These are phyloP conservation scores for Mus spicilegus DNA, from an alignment of 2,113 vertebrate genomes.

Conservation along the genomic window DNA sequence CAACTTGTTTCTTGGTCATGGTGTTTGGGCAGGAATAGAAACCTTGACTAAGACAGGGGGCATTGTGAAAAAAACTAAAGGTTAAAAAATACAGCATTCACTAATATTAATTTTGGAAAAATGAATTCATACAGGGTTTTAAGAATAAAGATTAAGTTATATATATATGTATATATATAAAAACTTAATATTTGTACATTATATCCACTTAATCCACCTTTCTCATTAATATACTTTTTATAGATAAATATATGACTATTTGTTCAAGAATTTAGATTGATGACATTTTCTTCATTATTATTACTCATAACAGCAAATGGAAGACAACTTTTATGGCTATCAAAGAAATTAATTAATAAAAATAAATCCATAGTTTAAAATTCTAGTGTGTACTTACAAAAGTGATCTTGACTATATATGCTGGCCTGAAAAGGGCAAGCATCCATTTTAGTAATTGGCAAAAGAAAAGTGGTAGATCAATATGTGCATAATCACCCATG, in stretches of 20 bases:
- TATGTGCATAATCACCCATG: not conserved
- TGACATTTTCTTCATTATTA: not conserved
- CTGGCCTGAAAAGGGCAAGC: not conserved
- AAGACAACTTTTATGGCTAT: not conserved
- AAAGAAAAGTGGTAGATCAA: not conserved
- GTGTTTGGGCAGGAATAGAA: no score
- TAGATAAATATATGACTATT: not conserved
- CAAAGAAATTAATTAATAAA: not conserved
- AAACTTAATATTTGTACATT: not conserved
- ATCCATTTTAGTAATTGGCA: not conserved
- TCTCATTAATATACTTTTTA: not conserved
- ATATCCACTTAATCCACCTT: not conserved
- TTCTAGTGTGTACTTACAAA: not conserved
- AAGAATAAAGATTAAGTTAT: not conserved
- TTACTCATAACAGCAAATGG: not conserved
- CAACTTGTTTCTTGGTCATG: no score
- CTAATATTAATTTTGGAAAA: not conserved
- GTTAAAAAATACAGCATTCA: not conserved
- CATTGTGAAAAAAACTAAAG: no score
- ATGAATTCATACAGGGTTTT: not conserved
- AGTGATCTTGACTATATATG: not conserved
- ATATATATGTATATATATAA: not conserved
- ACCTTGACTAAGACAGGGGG: no score
- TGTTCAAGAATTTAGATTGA: not conserved
- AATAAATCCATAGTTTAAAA: not conserved